Conservation (phyloP, 1,140 invertebrate species). For the Panonychus citri region DNA sequence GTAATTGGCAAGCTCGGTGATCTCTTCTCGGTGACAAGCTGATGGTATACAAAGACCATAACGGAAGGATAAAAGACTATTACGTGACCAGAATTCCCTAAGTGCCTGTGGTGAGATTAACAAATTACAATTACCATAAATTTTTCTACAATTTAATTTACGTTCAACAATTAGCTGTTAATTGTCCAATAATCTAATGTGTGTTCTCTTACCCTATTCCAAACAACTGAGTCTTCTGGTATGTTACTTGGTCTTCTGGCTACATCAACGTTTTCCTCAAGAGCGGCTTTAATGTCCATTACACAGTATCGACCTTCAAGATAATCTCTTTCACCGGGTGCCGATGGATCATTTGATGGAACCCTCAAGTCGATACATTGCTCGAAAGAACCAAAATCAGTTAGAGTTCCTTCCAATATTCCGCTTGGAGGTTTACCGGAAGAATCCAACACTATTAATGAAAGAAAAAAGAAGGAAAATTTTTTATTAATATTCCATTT, state of each 20-base stretch:
- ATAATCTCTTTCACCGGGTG: background rate
- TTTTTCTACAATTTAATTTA: too few species aligned
- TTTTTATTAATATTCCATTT: too few species aligned
- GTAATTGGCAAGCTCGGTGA: conserved; percentile 12
- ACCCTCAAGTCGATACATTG: conserved; percentile 15
- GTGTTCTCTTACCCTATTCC: background rate
- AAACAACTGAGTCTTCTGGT: background rate
- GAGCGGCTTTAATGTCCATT: background rate
- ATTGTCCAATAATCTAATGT: too few species aligned
- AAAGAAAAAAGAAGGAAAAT: too few species aligned
- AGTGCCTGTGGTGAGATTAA: background rate
- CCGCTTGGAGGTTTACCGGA: conserved; percentile 19
- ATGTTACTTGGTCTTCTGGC: background rate
- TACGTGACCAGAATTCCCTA: background rate
- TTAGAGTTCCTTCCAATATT: conserved; percentile 19
- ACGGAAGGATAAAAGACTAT: conserved; percentile 6
- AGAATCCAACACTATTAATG: conserved; percentile 11
- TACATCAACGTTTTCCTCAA: background rate
- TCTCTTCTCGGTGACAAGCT: conserved; percentile 13
- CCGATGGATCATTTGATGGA: background rate
- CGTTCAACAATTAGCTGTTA: too few species aligned
- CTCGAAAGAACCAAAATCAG: conserved; percentile 20
- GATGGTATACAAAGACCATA: conserved; percentile 15
- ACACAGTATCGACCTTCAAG: conserved; percentile 1
- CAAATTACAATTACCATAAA: background rate